These are phyloP conservation scores for Clusia tigrina DNA, from an alignment of 2,888 invertebrate genomes.

Conservation along the genomic window DNA sequence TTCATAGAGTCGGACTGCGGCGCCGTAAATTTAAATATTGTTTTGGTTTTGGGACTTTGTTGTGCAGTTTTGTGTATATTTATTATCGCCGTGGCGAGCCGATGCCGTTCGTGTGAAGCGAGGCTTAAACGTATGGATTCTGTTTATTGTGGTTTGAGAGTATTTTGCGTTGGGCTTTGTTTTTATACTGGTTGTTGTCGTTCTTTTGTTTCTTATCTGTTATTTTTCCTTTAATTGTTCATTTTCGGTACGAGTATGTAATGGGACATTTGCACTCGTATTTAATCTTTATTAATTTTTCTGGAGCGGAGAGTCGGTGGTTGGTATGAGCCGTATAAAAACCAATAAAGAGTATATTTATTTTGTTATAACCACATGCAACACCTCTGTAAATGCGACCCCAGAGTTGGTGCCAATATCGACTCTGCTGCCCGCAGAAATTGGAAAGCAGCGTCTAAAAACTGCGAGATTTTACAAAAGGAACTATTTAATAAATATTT, in stretches of 20 bases:
- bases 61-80: too few species aligned
- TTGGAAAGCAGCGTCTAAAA: too few species aligned
- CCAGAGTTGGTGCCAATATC: too few species aligned
- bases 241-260: neutral
- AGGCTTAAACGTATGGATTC: slow-evolving; percentile 18
- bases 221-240: neutral
- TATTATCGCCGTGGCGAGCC: too few species aligned
- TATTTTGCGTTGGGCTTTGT: slow-evolving; percentile 3
- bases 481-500: too few species aligned
- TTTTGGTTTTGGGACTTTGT: too few species aligned
- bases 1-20: too few species aligned
- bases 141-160: slow-evolving; percentile 32
- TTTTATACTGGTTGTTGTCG: too few species aligned
- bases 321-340: neutral
- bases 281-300: neutral
- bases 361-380: slow-evolving; percentile 16
- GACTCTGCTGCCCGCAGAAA: too few species aligned
- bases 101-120: too few species aligned
- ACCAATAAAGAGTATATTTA: neutral
- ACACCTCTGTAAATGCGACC: neutral
- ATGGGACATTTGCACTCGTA: slow-evolving; percentile 5
- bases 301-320: neutral
- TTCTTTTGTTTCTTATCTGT: neutral
- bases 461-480: too few species aligned
- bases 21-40: too few species aligned